Percentiles rank a stretch among this genome's conserved stretches.
phyloP scores from a whole-genome alignment of 1,140 invertebrate species.

The silkworm (Bombyx mori) region DNA sequence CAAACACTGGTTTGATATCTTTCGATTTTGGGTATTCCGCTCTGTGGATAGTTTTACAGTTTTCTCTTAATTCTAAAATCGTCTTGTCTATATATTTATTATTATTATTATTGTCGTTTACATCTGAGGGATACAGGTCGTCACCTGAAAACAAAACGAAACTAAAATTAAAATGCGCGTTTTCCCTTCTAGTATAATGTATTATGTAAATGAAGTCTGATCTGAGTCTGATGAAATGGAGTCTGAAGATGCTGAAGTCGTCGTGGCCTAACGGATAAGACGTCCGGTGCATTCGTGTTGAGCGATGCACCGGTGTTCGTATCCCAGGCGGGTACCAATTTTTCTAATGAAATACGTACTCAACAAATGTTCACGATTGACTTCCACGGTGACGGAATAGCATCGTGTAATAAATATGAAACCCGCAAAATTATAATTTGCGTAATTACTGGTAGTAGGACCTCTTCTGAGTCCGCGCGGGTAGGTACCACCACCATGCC shows the following conservation, averaged over 20 bases:
- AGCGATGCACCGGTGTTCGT: neutral
- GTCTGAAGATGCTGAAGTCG: neutral
- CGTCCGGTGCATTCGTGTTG: too few species aligned
- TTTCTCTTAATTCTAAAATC: slow-evolving; percentile 36
- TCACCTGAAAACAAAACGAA: slow-evolving; percentile 43
- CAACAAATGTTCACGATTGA: too few species aligned
- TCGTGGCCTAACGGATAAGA: too few species aligned
- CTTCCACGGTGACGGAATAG: too few species aligned
- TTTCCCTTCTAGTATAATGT: neutral
- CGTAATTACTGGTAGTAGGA: too few species aligned
- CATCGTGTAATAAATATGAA: too few species aligned
- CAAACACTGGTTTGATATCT: slow-evolving; percentile 12
- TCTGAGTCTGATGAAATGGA: too few species aligned
- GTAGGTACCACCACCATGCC: too few species aligned
- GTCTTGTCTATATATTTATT: slow-evolving; percentile 32
- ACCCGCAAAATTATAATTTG: too few species aligned
- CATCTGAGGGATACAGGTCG: slow-evolving; percentile 45
- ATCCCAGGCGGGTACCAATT: neutral
- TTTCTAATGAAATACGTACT: too few species aligned
- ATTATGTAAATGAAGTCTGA: too few species aligned
- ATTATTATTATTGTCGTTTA: slow-evolving; percentile 38
- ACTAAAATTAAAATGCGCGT: slow-evolving; percentile 1
- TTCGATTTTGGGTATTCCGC: slow-evolving; percentile 23
- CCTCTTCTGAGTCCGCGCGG: too few species aligned
- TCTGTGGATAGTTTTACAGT: slow-evolving; percentile 31